These are phyloP conservation scores for Synanthedon vespiformis DNA, from an alignment of 2,888 invertebrate species.

Conservation along the genomic window DNA sequence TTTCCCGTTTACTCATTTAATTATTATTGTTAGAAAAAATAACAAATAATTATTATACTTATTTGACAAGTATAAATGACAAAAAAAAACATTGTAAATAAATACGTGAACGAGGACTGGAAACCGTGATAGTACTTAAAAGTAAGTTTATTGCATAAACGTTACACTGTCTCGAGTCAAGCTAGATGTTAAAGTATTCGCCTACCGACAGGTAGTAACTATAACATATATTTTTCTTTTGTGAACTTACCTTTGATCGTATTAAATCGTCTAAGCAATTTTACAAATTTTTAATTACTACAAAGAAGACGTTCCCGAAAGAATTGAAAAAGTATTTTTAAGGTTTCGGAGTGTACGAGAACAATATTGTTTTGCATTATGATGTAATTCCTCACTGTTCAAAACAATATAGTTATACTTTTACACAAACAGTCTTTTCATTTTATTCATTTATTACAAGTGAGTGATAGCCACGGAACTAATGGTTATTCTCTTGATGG, in stretches of 20 bases:
- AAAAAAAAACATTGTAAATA: constrained; percentile 9
- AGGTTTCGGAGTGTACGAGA: constrained; percentile 33
- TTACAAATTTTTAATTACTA: constrained; percentile 14
- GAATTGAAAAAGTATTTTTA: constrained; percentile 28
- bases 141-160: constrained; percentile 25
- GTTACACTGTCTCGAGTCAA: constrained; percentile 29
- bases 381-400: constrained; percentile 38
- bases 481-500: too few species aligned
- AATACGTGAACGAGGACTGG: constrained; percentile 29
- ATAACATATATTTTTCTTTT: neutral
- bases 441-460: constrained; percentile 14
- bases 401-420: constrained; percentile 64
- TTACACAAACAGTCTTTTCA: constrained; percentile 45
- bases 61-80: constrained; percentile 4
- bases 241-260: constrained; percentile 2
- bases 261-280: constrained; percentile 23
- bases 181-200: constrained; percentile 30
- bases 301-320: neutral
- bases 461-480: too few species aligned
- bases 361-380: constrained; percentile 58
- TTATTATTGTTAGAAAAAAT: neutral
- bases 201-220: constrained; percentile 9
- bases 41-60: neutral
- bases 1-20: neutral
- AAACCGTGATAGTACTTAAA: constrained; percentile 60